A percentile compares a stretch with the other conserved stretches of the same genome.
These are phyloP conservation scores for Holacanthella duospinosa DNA, from an alignment of 2,888 invertebrate species.

Conservation along the genomic window DNA sequence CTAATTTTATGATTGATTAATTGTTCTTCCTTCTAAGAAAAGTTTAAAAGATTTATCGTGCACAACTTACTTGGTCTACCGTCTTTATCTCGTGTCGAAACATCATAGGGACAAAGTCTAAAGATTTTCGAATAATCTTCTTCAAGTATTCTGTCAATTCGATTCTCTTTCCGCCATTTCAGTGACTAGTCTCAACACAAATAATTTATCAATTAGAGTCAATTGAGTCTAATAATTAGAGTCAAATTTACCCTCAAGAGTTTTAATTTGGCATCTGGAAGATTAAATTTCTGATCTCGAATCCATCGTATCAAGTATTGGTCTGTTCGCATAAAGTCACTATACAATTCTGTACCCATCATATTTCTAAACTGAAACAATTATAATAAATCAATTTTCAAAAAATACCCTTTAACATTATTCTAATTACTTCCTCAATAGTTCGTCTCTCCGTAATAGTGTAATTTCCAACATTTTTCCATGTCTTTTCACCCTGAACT, in stretches of 20 bases:
- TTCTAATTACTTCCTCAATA: neutral
- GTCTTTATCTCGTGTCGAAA: neutral
- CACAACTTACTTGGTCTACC: neutral
- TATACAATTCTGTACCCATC: neutral
- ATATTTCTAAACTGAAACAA: neutral
- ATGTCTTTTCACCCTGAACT: no score
- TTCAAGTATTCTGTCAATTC: neutral
- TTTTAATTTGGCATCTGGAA: neutral
- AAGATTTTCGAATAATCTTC: neutral
- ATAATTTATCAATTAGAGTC: neutral
- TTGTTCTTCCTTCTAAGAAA: no score
- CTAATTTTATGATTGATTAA: no score
- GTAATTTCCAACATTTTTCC: neutral
- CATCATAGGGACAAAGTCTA: neutral
- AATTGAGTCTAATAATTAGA: no score
- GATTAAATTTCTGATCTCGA: neutral
- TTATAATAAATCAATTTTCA: neutral
- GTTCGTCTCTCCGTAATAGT: neutral
- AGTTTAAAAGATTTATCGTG: no score
- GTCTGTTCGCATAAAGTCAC: neutral
- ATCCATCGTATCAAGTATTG: neutral
- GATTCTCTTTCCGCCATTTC: neutral
- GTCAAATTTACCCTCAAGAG: neutral
- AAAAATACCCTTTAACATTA: neutral
- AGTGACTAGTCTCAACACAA: neutral